Percentiles rank a stretch among this genome's conserved stretches.
Conservation (phyloP, 2,888 invertebrate genomes). For the Metopia argyrocephala region DNA sequence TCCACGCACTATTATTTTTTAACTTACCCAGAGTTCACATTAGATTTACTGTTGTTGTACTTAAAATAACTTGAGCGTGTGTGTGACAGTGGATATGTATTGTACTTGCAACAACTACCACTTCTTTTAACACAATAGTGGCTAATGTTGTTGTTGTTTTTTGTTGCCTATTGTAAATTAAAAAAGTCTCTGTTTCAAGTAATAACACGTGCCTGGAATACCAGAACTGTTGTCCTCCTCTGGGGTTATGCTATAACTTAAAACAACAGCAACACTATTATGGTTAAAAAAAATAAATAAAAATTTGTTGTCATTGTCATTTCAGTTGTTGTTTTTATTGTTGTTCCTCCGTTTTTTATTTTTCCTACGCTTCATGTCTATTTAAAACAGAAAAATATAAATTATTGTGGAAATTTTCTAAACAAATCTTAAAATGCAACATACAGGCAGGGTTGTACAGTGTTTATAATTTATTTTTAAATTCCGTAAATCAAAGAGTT, state of each 20-base stretch:
- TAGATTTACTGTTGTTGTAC: slow-evolving; percentile 18
- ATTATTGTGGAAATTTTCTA: slow-evolving; percentile 29
- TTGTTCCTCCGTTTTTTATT: not conserved
- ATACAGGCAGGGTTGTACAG: slow-evolving; percentile 17
- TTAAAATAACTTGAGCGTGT: not conserved
- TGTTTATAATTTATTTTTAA: too few relatives aligned
- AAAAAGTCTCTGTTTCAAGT: slow-evolving; percentile 50
- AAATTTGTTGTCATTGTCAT: slow-evolving; percentile 19
- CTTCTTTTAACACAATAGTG: slow-evolving; percentile 19
- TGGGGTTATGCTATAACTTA: slow-evolving; percentile 28
- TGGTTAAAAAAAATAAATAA: not conserved
- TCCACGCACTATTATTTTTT: not conserved
- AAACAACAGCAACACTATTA: slow-evolving; percentile 24
- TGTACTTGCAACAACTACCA: slow-evolving; percentile 12
- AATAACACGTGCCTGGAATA: slow-evolving; percentile 59
- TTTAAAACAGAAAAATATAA: slow-evolving; percentile 32
- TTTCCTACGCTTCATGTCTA: slow-evolving; percentile 19
- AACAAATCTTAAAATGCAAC: slow-evolving; percentile 32
- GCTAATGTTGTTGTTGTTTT: slow-evolving; percentile 7
- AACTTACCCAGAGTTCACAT: not conserved
- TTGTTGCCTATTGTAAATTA: not conserved
- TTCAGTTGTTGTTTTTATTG: slow-evolving; percentile 13
- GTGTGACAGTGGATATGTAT: not conserved
- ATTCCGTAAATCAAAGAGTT: too few relatives aligned
- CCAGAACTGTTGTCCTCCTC: slow-evolving; percentile 24